phyloP scores from a whole-genome alignment of 1,140 invertebrate species.

The Rhagoletis zephyria region DNA sequence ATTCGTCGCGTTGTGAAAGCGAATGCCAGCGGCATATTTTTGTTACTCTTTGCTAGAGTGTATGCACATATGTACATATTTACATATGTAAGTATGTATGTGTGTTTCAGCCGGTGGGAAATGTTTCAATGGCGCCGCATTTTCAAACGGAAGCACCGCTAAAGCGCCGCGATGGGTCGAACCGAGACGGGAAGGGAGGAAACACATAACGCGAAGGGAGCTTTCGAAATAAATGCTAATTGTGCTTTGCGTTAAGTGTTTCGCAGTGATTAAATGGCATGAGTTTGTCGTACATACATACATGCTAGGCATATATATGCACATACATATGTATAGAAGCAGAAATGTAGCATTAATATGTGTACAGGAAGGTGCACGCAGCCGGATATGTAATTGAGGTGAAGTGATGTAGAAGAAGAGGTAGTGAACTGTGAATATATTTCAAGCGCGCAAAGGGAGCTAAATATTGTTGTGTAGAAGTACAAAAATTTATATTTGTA shows the following conservation, averaged over 20 bases:
- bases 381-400: constrained; percentile 28
- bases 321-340: not conserved
- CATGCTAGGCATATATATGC: not conserved
- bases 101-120: constrained; percentile 34
- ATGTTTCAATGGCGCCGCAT: constrained; percentile 45
- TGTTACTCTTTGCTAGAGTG: not conserved
- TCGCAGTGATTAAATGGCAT: constrained; percentile 42
- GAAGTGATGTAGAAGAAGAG: constrained; percentile 29
- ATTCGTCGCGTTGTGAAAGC: not conserved
- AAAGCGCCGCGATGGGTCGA: not conserved
- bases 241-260: constrained; percentile 52
- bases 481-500: not conserved
- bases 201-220: not conserved
- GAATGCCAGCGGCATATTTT: not conserved
- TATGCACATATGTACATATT: not conserved
- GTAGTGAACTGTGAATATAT: constrained; percentile 22
- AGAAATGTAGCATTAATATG: not conserved
- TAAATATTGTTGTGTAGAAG: not conserved
- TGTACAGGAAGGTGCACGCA: not conserved
- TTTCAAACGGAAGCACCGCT: not conserved
- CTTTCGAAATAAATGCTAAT: constrained; percentile 52
- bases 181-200: no score
- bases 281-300: not conserved
- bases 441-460: not conserved
- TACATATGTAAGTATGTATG: not conserved